phyloP scores from a whole-genome alignment of 2,888 invertebrate species.

The Coenonympha glycerion region DNA sequence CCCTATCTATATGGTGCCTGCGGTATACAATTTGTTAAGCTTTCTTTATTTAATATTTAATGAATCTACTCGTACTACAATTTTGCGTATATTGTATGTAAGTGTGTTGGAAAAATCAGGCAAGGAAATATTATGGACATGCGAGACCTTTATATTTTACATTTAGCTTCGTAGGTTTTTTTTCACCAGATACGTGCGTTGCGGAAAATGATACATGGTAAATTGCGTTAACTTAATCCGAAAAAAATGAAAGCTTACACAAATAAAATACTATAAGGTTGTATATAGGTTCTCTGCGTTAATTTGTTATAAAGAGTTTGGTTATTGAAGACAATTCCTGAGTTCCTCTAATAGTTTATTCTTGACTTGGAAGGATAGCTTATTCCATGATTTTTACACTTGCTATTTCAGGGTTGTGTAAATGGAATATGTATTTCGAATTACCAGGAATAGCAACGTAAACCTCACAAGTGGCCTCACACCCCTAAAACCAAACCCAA shows the following conservation, averaged over 20 bases:
- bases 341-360: no score
- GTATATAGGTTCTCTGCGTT: slow-evolving; percentile 3
- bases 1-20: slow-evolving; percentile 21
- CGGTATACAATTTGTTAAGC: slow-evolving; percentile 7
- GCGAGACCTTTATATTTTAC: no score
- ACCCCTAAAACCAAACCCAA: no score
- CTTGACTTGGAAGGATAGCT: no score
- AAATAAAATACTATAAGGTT: slow-evolving; percentile 6
- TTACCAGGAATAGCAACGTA: no score
- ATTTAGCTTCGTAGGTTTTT: neutral
- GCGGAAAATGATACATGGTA: neutral
- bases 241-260: neutral
- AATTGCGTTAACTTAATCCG: neutral
- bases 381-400: no score
- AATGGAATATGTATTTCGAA: no score
- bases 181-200: neutral
- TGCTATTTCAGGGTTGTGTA: no score
- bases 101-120: neutral
- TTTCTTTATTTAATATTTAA: neutral
- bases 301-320: neutral
- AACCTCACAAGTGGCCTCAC: no score
- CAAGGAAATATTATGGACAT: no score
- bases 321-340: neutral
- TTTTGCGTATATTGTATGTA: neutral
- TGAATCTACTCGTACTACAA: no score